Base-by-base conservation (phyloP, 2,888 invertebrate genomes). In the Willowsia nigromaculata region DNA sequence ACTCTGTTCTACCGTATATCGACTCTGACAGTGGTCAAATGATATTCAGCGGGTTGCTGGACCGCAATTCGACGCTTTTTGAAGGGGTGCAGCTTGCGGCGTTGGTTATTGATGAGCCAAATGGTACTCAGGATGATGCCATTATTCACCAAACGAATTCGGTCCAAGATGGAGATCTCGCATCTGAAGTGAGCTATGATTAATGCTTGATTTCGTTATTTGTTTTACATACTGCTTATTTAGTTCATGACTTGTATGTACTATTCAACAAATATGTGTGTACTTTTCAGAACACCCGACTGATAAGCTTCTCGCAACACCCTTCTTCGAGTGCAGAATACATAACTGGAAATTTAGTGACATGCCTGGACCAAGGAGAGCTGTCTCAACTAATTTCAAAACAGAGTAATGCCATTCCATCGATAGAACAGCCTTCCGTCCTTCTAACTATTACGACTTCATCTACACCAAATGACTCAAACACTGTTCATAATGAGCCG, bases 1-100 rank as follows among this genome's bases (percentile, higher is more conserved):
- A 88, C 18, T 84, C 83, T 7, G 59, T 85, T n/a, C 22, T 85
- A 5, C 81, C 80, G 1, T 40, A 85, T 11, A 27, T 90, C 40
- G 89, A 90, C 15, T 74, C 81, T 1, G 85, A 85, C 9, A 82
- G 40, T 43, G 87, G 90, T 0, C 87, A 86, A 78, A 50, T 90
- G 11, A 84, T 92, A 18, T 84, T 92, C 15, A 90, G 91, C 74
- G 91, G 92, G 9, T 78, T 92, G n/a, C 53, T 92, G 22, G 92
- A 92, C 50, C 59, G 62, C 4, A 91, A 90, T 83, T 91, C 91
- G 27, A 56, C 88, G 0, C 40, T 91, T 7, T 83, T 92, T 40
- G 92, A 92, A 27, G 88, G 90, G n/a, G 87, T 89, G 18, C 90
- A 90, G 27, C 91, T 91, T 71, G 90, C 90, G 27, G 80, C 85